Evolutionary conservation across 2,113 vertebrate species (phyloP).

Genomic region (Caretta caretta): DNA sequence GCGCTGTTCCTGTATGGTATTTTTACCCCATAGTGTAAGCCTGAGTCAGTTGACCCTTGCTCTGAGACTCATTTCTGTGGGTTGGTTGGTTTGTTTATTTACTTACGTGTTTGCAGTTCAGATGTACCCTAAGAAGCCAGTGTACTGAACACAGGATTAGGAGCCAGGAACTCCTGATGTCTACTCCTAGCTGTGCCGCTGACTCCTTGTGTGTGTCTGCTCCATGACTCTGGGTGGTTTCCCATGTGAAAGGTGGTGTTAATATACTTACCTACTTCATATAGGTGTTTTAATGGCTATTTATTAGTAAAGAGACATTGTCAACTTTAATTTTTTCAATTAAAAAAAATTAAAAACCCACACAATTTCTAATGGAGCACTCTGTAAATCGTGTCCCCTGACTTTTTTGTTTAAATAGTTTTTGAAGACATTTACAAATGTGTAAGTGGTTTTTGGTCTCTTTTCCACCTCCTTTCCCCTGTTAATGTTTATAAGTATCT

Average conservation of each 20-base stretch:
- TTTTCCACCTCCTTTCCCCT: neutral
- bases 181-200: neutral
- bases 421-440: neutral
- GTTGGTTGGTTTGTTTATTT: too few relatives aligned
- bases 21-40: too few relatives aligned
- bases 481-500: neutral
- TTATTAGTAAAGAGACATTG: neutral
- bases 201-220: rapidly evolving
- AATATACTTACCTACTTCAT: neutral
- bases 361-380: neutral
- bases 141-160: rapidly evolving
- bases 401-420: neutral
- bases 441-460: neutral
- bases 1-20: too few relatives aligned
- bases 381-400: neutral
- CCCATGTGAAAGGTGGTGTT: rapidly evolving
- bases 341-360: neutral
- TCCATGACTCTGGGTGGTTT: neutral
- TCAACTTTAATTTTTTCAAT: neutral
- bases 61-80: too few relatives aligned
- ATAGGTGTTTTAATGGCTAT: neutral
- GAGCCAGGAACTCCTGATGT: neutral
- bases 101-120: too few relatives aligned
- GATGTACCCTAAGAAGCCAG: neutral
- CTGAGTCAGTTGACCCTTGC: too few relatives aligned